These are phyloP conservation scores for Puffinus mauretanicus DNA, from an alignment of 2,113 vertebrate species.

Conservation along the genomic window DNA sequence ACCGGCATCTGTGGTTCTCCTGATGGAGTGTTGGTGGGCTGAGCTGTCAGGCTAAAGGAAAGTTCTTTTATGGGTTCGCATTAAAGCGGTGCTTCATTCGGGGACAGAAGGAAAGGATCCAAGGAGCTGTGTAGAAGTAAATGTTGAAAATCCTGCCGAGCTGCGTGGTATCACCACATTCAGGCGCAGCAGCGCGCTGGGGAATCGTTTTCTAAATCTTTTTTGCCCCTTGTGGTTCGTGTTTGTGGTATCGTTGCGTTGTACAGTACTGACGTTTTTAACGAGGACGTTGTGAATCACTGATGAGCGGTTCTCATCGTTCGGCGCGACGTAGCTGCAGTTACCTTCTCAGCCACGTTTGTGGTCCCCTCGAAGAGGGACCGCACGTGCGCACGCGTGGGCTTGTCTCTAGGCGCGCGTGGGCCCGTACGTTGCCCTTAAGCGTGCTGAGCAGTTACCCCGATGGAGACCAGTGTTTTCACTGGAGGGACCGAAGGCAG, in stretches of 20 bases:
- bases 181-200: neutral
- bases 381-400: too few relatives aligned
- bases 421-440: neutral
- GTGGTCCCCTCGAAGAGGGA: neutral
- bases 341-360: neutral
- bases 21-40: too few relatives aligned
- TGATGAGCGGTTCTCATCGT: too few relatives aligned
- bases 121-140: neutral
- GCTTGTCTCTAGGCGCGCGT: too few relatives aligned
- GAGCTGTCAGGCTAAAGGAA: too few relatives aligned
- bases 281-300: neutral
- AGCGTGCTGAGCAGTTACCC: too few relatives aligned
- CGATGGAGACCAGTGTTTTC: neutral
- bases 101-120: neutral
- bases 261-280: neutral
- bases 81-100: neutral
- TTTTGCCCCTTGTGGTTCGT: neutral
- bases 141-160: neutral
- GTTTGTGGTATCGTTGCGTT: too few relatives aligned
- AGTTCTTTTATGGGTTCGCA: neutral
- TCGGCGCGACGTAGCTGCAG: too few relatives aligned
- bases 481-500: neutral
- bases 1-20: neutral
- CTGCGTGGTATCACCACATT: neutral
- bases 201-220: neutral